Evolutionary conservation across 1,140 invertebrate species (phyloP), one percentile per base, ranked within the genome.

Genomic region (Drosophila ambigua): DNA sequence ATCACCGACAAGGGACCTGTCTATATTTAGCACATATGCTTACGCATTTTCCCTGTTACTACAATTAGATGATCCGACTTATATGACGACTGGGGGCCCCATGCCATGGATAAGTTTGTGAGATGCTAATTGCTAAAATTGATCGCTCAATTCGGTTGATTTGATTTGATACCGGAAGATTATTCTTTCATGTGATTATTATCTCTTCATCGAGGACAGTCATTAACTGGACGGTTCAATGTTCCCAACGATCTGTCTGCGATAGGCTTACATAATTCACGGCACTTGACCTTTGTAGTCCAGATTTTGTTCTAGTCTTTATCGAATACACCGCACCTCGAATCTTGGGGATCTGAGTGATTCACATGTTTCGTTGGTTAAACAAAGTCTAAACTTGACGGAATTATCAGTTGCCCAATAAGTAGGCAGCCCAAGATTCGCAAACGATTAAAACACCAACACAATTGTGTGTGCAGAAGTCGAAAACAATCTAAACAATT

Each of bases 351-450:
- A 41, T 35, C 15, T n/a, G 53, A 39, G 9, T 69, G 66, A 69
- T 24, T 69, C 66, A 69, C n/a, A n/a, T 43, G 20, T 20, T 11
- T 0, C 7, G 26, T 8, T 15, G 35, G n/a, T 46, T 11, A 69
- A 69, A 67, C 64, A 69, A 69, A 58, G 64, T 68, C 66, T 68
- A 68, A 66, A 26, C n/a, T 13, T 24, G 45, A 23, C 31, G 15
- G 28, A 58, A 43, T 68, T 68, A 68, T 69, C 66, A 69, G 45
- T 31, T 54, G 31, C 11, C 41, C 11, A 43, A 54, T 49, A 2
- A 20, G 20, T 20, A 7, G 35, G 49, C 49, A 26, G 26, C 24
- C 26, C 50, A 51, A 51, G 31, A 11, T 35, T 35, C 9, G 31
- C 31, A 39, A 24, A 28, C 13, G 45, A 64, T 65, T 65, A 65